Evolutionary conservation across 2,113 vertebrate genomes (phyloP).

Genomic region (Taxidea taxus): DNA sequence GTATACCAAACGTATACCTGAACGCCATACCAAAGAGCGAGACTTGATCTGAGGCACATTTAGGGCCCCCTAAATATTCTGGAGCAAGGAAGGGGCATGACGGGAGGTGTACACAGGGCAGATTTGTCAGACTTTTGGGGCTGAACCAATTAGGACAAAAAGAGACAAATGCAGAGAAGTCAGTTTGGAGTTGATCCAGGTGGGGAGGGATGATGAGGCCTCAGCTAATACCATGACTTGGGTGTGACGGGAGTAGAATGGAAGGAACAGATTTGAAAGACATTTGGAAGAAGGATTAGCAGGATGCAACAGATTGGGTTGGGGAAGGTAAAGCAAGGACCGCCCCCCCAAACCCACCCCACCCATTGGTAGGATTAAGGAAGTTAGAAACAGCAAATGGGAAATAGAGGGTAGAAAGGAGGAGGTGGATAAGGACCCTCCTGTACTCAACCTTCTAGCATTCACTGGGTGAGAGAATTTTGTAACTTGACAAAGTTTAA

Average conservation of each 20-base stretch:
- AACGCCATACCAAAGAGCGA: not conserved
- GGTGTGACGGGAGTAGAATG: accelerated
- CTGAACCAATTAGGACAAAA: not conserved
- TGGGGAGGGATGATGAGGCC: not conserved
- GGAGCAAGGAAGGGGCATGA: not conserved
- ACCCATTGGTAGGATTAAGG: no score
- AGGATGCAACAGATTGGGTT: not conserved
- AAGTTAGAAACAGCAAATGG: not conserved
- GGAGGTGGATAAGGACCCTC: not conserved
- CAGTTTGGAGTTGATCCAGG: not conserved
- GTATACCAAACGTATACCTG: no score
- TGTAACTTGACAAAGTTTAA: not conserved
- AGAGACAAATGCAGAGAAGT: not conserved
- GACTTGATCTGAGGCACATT: not conserved
- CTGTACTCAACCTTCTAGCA: not conserved
- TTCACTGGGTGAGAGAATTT: not conserved
- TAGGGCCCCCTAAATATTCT: not conserved
- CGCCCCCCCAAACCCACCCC: no score
- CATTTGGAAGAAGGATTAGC: not conserved
- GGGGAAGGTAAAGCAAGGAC: not conserved
- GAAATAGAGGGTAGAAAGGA: not conserved
- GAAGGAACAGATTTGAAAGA: not conserved
- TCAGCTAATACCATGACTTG: not conserved
- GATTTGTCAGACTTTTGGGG: no score
- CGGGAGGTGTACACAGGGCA: not conserved